Conservation (phyloP, 2,113 vertebrate genomes). For the Tenrec ecaudatus region DNA sequence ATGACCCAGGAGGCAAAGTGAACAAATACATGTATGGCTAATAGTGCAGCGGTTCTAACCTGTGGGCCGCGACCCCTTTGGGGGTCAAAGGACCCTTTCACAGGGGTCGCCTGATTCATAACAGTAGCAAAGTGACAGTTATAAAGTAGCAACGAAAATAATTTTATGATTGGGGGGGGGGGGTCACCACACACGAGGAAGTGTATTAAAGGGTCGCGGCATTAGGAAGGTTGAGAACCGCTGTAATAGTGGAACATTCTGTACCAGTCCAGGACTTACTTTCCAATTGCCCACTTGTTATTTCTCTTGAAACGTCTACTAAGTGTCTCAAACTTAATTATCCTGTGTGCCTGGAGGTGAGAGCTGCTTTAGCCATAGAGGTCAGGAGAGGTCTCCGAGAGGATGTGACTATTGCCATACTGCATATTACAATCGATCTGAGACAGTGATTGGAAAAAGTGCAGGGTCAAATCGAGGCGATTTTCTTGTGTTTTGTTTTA, state of each 20-base stretch:
- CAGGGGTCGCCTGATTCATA: too few species aligned
- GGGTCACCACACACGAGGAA: too few species aligned
- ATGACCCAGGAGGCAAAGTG: not conserved
- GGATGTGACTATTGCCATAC: too few species aligned
- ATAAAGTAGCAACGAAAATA: too few species aligned
- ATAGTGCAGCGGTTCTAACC: not conserved
- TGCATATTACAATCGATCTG: not conserved
- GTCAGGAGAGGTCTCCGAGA: not conserved
- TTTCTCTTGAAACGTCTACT: not conserved
- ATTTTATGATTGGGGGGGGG: too few species aligned
- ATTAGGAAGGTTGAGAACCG: not conserved
- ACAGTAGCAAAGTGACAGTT: too few species aligned
- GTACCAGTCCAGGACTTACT: not conserved
- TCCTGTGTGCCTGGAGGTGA: not conserved
- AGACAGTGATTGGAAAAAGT: not conserved
- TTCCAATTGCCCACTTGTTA: not conserved
- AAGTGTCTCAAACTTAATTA: not conserved
- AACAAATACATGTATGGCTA: not conserved
- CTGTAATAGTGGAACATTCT: not conserved
- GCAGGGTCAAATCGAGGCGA: not conserved
- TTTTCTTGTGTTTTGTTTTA: not conserved
- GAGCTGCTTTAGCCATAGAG: not conserved
- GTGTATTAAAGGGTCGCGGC: too few species aligned
- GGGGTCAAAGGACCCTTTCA: too few species aligned
- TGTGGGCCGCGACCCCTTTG: too few species aligned